A percentile compares a stretch with the other conserved stretches of the same genome.
Evolutionary conservation across 2,113 vertebrate species (phyloP).

Genomic region (Chamaetylas fuelleborni): DNA sequence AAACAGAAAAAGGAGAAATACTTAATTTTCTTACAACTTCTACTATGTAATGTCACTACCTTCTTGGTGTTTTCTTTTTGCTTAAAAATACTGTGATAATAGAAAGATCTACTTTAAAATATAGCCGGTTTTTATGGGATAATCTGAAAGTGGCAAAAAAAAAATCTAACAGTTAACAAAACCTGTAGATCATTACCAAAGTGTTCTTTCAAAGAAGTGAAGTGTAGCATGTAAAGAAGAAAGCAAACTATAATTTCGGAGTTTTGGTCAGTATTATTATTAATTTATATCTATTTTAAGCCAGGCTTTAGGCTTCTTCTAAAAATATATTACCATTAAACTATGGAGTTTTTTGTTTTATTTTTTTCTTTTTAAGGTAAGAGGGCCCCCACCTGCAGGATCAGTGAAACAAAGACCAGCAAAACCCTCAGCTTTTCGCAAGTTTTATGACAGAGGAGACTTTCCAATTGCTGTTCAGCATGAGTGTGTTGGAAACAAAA

Average conservation of each 20-base stretch:
- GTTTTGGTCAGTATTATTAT: background rate
- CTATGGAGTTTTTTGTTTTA: background rate
- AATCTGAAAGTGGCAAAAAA: background rate
- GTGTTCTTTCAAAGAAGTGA: background rate
- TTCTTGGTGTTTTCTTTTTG: background rate
- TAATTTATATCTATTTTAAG: background rate
- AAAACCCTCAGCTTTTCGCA: slow-evolving; percentile 87
- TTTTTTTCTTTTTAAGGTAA: slow-evolving; percentile 74
- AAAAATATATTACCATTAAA: background rate
- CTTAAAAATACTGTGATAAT: background rate
- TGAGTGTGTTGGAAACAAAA: slow-evolving; percentile 83
- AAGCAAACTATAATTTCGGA: background rate
- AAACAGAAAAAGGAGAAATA: background rate
- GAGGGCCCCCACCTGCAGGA: slow-evolving; percentile 85
- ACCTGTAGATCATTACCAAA: background rate
- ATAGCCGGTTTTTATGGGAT: background rate
- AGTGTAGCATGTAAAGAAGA: background rate
- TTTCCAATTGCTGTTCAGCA: slow-evolving; percentile 89
- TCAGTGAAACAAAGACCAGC: slow-evolving; percentile 84
- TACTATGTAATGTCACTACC: background rate
- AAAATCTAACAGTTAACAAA: background rate
- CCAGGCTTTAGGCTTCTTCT: background rate
- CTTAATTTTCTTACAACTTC: background rate
- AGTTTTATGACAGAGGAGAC: slow-evolving; percentile 90
- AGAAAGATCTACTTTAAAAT: background rate